These are phyloP conservation scores for Melanogrammus aeglefinus DNA, from an alignment of 2,797 vertebrate species.

Conservation along the genomic window DNA sequence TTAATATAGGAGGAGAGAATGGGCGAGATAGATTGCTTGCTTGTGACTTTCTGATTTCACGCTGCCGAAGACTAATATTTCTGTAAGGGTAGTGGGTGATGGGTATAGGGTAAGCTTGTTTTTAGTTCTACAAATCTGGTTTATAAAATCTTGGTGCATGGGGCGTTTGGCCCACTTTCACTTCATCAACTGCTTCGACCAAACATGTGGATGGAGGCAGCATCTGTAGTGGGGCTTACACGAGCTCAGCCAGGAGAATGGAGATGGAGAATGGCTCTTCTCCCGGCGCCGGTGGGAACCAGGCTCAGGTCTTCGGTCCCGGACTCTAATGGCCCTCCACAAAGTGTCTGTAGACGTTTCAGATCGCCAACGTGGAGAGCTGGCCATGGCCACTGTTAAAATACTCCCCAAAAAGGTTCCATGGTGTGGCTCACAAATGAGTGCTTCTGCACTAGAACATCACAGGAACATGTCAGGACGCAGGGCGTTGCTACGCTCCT, in stretches of 20 bases:
- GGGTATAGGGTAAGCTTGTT: background rate
- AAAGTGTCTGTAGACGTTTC: background rate
- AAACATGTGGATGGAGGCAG: background rate
- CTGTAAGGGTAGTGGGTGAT: background rate
- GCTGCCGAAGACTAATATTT: background rate
- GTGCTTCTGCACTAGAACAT: background rate
- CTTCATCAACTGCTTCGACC: background rate
- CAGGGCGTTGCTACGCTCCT: background rate
- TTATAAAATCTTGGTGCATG: background rate
- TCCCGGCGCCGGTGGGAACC: no score
- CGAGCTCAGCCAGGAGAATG: no score
- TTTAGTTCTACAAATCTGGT: background rate
- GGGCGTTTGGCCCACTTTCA: no score
- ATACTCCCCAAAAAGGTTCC: background rate
- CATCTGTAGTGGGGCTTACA: background rate
- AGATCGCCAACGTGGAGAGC: background rate
- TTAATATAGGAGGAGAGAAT: background rate
- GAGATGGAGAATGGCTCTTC: no score
- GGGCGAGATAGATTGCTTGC: background rate
- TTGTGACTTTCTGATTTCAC: background rate
- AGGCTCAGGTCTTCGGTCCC: no score
- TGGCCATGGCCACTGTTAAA: background rate
- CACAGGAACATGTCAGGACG: background rate
- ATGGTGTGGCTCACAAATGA: background rate
- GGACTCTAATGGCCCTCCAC: background rate